These are phyloP conservation scores for Listronotus oregonensis DNA, from an alignment of 1,140 invertebrate genomes.

Conservation along the genomic window DNA sequence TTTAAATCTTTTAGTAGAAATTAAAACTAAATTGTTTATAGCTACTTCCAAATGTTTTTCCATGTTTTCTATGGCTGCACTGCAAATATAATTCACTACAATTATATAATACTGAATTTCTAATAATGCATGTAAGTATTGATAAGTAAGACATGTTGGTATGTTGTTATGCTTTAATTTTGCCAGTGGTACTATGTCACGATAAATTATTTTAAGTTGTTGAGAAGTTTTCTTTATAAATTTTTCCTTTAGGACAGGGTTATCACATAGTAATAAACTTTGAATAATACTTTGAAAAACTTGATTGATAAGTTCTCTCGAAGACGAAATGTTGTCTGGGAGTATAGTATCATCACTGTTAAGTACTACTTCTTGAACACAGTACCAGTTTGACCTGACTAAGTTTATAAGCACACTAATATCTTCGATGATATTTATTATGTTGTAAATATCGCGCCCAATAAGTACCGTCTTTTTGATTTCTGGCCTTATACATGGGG, in stretches of 20 bases:
- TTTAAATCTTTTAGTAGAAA: slow-evolving; percentile 35
- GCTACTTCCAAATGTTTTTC: slow-evolving; percentile 34
- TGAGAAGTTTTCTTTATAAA: slow-evolving; percentile 24
- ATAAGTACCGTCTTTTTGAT: neutral
- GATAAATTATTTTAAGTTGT: slow-evolving; percentile 24
- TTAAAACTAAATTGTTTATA: slow-evolving; percentile 36
- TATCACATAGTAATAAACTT: slow-evolving; percentile 28
- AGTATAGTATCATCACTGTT: slow-evolving; percentile 23
- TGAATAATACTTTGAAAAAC: slow-evolving; percentile 33
- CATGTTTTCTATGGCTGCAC: slow-evolving; percentile 12
- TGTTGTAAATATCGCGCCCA: slow-evolving; percentile 33
- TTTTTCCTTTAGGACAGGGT: slow-evolving; percentile 17
- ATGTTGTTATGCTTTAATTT: slow-evolving; percentile 32
- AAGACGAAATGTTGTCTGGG: slow-evolving; percentile 19
- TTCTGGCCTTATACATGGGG: neutral
- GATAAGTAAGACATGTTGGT: slow-evolving; percentile 34
- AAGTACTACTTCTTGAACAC: slow-evolving; percentile 43
- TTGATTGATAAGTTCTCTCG: slow-evolving; percentile 38
- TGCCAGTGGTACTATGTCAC: slow-evolving; percentile 22
- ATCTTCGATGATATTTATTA: slow-evolving; percentile 40
- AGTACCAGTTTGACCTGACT: slow-evolving; percentile 41
- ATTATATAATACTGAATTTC: slow-evolving; percentile 44
- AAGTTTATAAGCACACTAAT: slow-evolving; percentile 32
- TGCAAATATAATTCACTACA: slow-evolving; percentile 34
- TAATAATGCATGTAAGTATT: slow-evolving; percentile 47